Evolutionary conservation across 2,797 vertebrate genomes (phyloP).

Genomic region (Clarias laeviceps): DNA sequence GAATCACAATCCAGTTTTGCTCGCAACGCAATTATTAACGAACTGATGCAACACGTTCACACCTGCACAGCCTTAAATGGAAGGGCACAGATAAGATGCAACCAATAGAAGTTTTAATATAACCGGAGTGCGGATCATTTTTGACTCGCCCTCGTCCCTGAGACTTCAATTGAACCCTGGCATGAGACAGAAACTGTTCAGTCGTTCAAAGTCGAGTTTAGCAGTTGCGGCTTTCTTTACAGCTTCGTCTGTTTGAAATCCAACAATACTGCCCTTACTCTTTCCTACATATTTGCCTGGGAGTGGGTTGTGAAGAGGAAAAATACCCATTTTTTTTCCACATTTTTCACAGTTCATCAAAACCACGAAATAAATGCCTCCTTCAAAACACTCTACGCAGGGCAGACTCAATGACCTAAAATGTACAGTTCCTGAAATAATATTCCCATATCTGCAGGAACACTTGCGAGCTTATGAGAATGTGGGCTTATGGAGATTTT

Average conservation of each 20-base stretch:
- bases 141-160: background rate
- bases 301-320: background rate
- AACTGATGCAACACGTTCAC: too few relatives aligned
- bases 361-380: slow-evolving; percentile 9
- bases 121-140: too few relatives aligned
- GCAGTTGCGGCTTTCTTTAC: background rate
- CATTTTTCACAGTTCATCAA: slow-evolving; percentile 16
- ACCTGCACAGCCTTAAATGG: too few relatives aligned
- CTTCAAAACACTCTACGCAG: background rate
- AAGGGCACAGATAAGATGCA: too few relatives aligned
- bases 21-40: too few relatives aligned
- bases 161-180: slow-evolving; percentile 10
- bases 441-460: slow-evolving; percentile 24
- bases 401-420: background rate
- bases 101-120: too few relatives aligned
- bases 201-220: background rate
- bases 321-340: slow-evolving; percentile 34
- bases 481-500: slow-evolving; percentile 8
- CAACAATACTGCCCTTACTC: background rate
- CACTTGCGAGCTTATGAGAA: slow-evolving; percentile 11
- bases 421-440: slow-evolving; percentile 30
- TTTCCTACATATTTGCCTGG: background rate
- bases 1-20: too few relatives aligned
- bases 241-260: background rate
- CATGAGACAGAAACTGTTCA: background rate